phyloP scores from a whole-genome alignment of 2,888 invertebrate genomes.

The Scaptomyza reducta region DNA sequence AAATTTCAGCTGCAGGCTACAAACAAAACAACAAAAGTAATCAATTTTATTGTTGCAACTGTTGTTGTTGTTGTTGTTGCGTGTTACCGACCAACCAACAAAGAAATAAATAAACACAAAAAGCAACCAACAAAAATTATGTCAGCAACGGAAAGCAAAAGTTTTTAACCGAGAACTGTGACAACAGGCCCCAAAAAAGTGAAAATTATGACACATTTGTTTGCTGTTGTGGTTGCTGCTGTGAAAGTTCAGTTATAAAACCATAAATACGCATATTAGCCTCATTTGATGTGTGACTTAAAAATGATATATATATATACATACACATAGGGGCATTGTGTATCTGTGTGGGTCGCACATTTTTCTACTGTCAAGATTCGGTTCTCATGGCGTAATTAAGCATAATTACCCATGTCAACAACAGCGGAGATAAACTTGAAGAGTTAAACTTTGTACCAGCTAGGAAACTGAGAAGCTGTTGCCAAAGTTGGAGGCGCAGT shows the following conservation, averaged over 20 bases:
- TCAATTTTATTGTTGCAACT: slow-evolving; percentile 38
- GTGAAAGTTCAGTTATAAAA: slow-evolving; percentile 48
- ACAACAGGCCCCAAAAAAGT: slow-evolving; percentile 52
- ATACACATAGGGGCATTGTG: neutral
- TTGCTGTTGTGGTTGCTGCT: neutral
- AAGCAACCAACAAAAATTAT: slow-evolving; percentile 40
- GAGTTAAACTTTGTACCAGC: slow-evolving; percentile 14
- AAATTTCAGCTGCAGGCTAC: slow-evolving; percentile 39
- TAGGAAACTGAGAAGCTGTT: slow-evolving; percentile 7
- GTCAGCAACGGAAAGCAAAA: slow-evolving; percentile 64
- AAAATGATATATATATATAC: slow-evolving; percentile 8
- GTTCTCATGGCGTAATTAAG: slow-evolving; percentile 74
- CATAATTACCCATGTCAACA: slow-evolving; percentile 75
- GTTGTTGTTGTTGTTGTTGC: slow-evolving; percentile 33
- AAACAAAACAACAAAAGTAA: slow-evolving; percentile 37
- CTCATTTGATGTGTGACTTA: slow-evolving; percentile 58
- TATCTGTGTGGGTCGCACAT: slow-evolving; percentile 38
- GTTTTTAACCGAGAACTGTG: slow-evolving; percentile 62
- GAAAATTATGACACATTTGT: slow-evolving; percentile 68
- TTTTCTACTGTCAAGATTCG: slow-evolving; percentile 50
- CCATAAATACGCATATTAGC: slow-evolving; percentile 80
- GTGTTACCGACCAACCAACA: slow-evolving; percentile 25
- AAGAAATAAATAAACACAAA: slow-evolving; percentile 3
- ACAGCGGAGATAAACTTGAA: slow-evolving; percentile 12
- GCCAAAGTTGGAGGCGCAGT: slow-evolving; percentile 16